Evolutionary conservation across 2,113 vertebrate species (phyloP).

Genomic region (Myrmecobius fasciatus): DNA sequence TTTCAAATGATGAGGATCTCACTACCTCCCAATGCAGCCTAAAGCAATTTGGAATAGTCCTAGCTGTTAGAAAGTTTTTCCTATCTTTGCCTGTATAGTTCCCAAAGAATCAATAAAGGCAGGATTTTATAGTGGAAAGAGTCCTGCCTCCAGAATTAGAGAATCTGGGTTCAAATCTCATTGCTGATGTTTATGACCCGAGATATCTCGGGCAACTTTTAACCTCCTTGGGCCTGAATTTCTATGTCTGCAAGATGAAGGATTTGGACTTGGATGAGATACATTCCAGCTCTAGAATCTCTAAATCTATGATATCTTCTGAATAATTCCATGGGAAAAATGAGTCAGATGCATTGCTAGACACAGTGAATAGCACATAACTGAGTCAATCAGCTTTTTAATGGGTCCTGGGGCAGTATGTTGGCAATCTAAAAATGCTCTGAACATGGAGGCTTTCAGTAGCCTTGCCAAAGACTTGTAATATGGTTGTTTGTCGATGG

Average conservation of each 20-base stretch:
- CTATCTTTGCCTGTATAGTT: neutral
- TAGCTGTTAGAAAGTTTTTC: neutral
- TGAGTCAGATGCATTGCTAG: neutral
- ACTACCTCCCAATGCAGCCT: neutral
- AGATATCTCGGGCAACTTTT: neutral
- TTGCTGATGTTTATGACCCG: neutral
- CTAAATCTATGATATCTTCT: neutral
- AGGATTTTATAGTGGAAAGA: neutral
- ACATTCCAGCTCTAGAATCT: neutral
- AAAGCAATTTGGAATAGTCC: neutral
- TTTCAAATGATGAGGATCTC: neutral
- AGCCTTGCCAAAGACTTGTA: neutral
- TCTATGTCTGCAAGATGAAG: neutral
- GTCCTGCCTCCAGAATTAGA: neutral
- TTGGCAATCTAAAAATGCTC: neutral
- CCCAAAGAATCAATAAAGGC: neutral
- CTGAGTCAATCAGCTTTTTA: neutral
- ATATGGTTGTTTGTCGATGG: neutral
- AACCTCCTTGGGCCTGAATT: neutral
- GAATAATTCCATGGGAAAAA: neutral
- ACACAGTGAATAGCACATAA: neutral
- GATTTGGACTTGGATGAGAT: neutral
- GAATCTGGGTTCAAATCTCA: neutral
- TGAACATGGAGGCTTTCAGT: neutral
- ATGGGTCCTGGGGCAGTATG: neutral